Base-by-base conservation (phyloP, 2,888 invertebrate species). In the Acanthosepion esculentum region DNA sequence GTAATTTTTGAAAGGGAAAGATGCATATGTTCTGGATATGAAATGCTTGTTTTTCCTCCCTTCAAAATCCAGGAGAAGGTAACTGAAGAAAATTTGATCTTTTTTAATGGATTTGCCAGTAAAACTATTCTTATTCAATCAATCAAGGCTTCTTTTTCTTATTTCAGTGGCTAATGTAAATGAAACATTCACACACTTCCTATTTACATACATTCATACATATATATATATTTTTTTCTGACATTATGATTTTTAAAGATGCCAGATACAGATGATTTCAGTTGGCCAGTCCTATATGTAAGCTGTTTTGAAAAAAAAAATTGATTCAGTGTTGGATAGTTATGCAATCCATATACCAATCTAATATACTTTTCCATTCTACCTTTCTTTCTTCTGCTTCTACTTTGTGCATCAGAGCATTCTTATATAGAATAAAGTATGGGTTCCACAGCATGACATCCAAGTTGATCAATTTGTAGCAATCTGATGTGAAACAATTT, bases 401-500 rank as follows among this genome's bases (percentile, higher is more conserved):
- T 59, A 59, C 59, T 20, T 59, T 23, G 20, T 59, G 23, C 23
- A 59, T 59, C 59, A 23, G 59, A 59, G 23, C 59, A 59, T 59
- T 59, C 29, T 78, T 78, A n/a, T 29, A 78, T 12, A 78, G n/a
- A 78, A 78, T 78, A 78, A 78, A 78, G n/a, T 78, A 78, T 78
- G 78, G 78, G 29, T 78, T 78, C 78, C 29, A 7, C 78, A 78
- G n/a, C 29, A 78, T 78, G 78, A 78, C 78, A 78, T 78, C 78
- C 78, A 78, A 78, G 78, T 78, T 78, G 78, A 78, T 78, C 78
- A 78, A 78, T 78, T 78, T 78, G 78, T 78, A n/a, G 78, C 29
- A 78, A 78, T 78, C 78, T 78, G n/a, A 78, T 78, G 78, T 78
- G 78, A 78, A 78, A 78, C 78, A 78, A 78, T 78, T 78, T 78